Percentiles rank a stretch among this genome's conserved stretches.
Conservation (phyloP, 2,113 vertebrate species). For the Oxyura jamaicensis region DNA sequence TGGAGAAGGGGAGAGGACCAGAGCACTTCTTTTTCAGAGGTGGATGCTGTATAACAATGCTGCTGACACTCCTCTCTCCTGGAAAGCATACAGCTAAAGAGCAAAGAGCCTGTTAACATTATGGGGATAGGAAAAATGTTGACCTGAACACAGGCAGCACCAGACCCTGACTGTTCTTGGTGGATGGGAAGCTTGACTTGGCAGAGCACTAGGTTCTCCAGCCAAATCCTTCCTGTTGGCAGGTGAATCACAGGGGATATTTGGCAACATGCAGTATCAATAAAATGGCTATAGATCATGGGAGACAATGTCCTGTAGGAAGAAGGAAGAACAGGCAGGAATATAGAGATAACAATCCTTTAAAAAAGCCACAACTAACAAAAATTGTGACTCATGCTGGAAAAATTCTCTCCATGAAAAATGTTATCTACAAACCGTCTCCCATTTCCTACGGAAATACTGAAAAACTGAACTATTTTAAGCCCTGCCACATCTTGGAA, state of each 20-base stretch:
- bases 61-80: not conserved
- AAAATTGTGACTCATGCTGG: constrained; percentile 29
- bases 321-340: constrained; percentile 45
- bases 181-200: constrained; percentile 38
- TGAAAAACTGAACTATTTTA: constrained; percentile 44
- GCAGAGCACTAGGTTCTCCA: not conserved
- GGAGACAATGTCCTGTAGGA: constrained; percentile 45
- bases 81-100: not conserved
- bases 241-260: not conserved
- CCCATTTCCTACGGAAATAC: constrained; percentile 34
- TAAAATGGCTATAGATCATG: constrained; percentile 32
- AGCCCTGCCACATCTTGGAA: constrained; percentile 5
- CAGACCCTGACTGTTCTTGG: not conserved
- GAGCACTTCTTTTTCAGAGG: not conserved
- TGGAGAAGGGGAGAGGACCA: not conserved
- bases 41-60: not conserved
- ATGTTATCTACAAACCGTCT: not conserved
- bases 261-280: constrained; percentile 17
- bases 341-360: constrained; percentile 35
- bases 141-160: not conserved
- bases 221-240: constrained; percentile 37
- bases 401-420: constrained; percentile 36
- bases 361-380: constrained; percentile 17
- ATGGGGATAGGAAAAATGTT: not conserved
- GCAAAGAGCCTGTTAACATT: not conserved